Percentiles rank a stretch among this genome's conserved stretches.
Evolutionary conservation across 2,888 invertebrate species (phyloP).

Genomic region (Galerucella calmariensis): DNA sequence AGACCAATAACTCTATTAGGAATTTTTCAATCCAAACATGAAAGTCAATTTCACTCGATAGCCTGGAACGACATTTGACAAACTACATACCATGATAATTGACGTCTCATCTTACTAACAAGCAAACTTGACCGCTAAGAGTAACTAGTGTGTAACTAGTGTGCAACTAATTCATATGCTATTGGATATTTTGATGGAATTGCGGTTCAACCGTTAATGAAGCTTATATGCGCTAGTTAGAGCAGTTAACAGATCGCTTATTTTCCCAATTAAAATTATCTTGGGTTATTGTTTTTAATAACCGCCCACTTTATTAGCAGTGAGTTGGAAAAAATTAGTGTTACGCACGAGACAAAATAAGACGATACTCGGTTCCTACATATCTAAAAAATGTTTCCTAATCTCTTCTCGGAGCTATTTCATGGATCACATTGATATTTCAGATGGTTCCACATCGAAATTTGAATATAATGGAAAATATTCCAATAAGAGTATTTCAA

Average conservation of each 20-base stretch:
- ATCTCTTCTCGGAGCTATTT: too few relatives aligned
- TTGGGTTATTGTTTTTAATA: constrained; percentile 42
- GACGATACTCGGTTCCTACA: too few relatives aligned
- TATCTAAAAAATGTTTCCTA: too few relatives aligned
- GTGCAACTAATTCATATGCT: constrained; percentile 29
- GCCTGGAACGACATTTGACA: constrained; percentile 9
- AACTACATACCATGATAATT: constrained; percentile 19
- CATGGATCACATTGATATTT: too few relatives aligned
- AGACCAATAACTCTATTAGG: constrained; percentile 2
- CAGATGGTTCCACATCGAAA: too few relatives aligned
- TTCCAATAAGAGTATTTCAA: too few relatives aligned
- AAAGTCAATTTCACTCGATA: background rate
- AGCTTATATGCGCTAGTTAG: background rate
- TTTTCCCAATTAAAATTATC: background rate
- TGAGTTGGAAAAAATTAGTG: too few relatives aligned
- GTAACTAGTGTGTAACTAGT: too few relatives aligned
- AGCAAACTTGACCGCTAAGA: constrained; percentile 17
- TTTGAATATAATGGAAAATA: too few relatives aligned
- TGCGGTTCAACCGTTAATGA: constrained; percentile 21
- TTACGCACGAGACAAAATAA: too few relatives aligned
- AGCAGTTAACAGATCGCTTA: background rate
- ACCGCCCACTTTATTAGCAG: background rate
- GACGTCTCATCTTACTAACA: constrained; percentile 29
- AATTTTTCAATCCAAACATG: background rate
- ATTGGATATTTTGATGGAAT: constrained; percentile 21